Conservation (phyloP, 2,888 invertebrate species). For the Fragum sueziense region DNA sequence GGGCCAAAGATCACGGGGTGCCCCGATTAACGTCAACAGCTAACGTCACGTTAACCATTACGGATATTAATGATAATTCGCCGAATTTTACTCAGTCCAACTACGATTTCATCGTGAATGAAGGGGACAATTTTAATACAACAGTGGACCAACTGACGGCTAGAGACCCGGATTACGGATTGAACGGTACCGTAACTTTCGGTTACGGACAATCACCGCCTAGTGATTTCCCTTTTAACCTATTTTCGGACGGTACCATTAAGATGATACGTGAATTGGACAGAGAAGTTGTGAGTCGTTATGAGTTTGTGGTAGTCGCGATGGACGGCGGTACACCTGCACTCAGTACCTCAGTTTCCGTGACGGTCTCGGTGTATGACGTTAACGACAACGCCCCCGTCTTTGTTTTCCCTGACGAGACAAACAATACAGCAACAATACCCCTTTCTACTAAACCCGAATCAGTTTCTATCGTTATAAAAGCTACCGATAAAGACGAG, state of each 20-base stretch:
- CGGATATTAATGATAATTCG: conserved; percentile 68
- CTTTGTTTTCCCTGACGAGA: conserved; percentile 65
- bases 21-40: conserved; percentile 57
- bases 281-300: conserved; percentile 60
- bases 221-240: conserved; percentile 60
- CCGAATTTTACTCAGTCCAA: conserved; percentile 63
- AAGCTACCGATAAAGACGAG: conserved; percentile 64
- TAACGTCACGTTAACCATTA: conserved; percentile 60
- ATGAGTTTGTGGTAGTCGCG: conserved; percentile 67
- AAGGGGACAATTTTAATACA: conserved; percentile 61
- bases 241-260: conserved; percentile 65
- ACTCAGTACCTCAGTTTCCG: conserved; percentile 64
- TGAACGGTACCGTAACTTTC: conserved; percentile 55
- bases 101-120: conserved; percentile 61
- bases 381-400: conserved; percentile 71
- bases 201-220: conserved; percentile 44
- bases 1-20: conserved; percentile 64
- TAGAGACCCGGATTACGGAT: conserved; percentile 64
- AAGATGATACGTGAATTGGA: conserved; percentile 65
- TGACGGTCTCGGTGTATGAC: conserved; percentile 66
- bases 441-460: conserved; percentile 61
- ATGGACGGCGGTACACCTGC: conserved; percentile 63
- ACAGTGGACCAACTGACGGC: conserved; percentile 64
- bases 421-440: conserved; percentile 66
- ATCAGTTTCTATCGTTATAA: conserved; percentile 56